These are phyloP conservation scores for Lytechinus pictus DNA, from an alignment of 35 echinoderm and acorn worm genomes.

Conservation along the genomic window DNA sequence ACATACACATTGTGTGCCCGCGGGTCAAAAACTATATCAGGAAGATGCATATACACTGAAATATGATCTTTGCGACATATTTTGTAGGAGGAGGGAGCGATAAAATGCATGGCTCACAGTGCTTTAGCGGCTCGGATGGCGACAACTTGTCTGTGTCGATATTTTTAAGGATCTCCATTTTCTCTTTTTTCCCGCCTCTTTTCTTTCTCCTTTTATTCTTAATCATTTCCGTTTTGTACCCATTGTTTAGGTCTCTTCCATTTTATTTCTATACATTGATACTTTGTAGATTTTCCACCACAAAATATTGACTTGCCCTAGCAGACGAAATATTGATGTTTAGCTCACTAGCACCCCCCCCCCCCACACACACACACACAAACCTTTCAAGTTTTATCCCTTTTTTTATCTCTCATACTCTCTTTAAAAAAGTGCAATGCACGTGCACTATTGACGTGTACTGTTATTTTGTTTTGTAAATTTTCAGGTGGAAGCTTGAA, in stretches of 20 bases:
- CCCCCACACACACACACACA: neutral
- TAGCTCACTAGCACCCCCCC: neutral
- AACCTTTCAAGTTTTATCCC: neutral
- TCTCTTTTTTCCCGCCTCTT: neutral
- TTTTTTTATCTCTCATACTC: neutral
- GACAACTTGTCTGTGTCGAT: conserved; percentile 29
- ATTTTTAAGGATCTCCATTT: conserved; percentile 33
- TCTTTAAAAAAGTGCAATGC: neutral
- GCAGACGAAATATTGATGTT: conserved; percentile 11
- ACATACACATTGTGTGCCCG: neutral
- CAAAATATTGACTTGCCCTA: conserved; percentile 18
- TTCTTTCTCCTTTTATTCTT: neutral
- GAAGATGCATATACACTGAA: conserved; percentile 24
- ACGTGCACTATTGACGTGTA: neutral
- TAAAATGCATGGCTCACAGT: conserved; percentile 45
- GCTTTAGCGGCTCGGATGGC: conserved; percentile 31
- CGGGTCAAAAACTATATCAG: conserved; percentile 23
- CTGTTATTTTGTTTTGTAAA: neutral
- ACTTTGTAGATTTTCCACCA: neutral
- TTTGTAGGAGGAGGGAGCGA: conserved; percentile 25
- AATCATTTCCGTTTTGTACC: neutral
- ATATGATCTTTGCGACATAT: conserved; percentile 43
- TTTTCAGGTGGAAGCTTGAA: neutral
- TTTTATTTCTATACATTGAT: neutral
- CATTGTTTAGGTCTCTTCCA: neutral